Percentiles rank a stretch among this genome's conserved stretches.
These are phyloP conservation scores for Sceliomorpha sp. DNA, from an alignment of 2,888 invertebrate genomes.

Conservation along the genomic window DNA sequence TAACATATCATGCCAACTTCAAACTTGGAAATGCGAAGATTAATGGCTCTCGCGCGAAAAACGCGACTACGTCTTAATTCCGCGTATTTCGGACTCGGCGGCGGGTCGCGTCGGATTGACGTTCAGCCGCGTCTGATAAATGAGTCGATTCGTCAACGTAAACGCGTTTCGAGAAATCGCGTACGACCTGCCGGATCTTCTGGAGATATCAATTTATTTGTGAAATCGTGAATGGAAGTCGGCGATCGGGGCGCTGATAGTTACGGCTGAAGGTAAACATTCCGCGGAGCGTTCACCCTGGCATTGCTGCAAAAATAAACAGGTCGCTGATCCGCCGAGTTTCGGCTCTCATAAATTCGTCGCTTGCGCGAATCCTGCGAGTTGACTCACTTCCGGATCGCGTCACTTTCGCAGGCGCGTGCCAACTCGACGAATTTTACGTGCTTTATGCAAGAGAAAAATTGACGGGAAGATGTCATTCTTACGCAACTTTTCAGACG, in stretches of 20 bases:
- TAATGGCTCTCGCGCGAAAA: conserved; percentile 30
- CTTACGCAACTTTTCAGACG: no score
- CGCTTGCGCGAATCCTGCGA: conserved; percentile 33
- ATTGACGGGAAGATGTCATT: no score
- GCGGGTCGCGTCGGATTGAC: conserved; percentile 2
- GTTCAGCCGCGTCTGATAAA: conserved; percentile 12
- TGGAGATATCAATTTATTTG: conserved; percentile 35
- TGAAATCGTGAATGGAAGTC: conserved; percentile 12
- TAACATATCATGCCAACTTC: conserved; percentile 37
- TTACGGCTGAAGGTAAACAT: conserved; percentile 70
- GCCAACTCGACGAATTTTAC: conserved; percentile 27
- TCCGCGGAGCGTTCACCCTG: conserved; percentile 75
- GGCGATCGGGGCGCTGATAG: conserved; percentile 41
- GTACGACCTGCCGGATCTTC: conserved; percentile 10
- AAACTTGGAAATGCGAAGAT: conserved; percentile 34
- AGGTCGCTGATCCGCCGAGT: conserved; percentile 64
- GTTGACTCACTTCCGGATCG: conserved; percentile 44
- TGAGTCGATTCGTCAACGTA: not conserved
- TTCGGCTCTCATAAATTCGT: conserved; percentile 36
- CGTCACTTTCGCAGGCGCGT: conserved; percentile 25
- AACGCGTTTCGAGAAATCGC: conserved; percentile 3
- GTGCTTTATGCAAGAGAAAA: no score
- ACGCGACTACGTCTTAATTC: conserved; percentile 15
- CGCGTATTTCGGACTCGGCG: conserved; percentile 23
- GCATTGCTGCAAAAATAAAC: conserved; percentile 78